phyloP scores from a whole-genome alignment of 2,888 invertebrate species.

The Yponomeuta cagnagella region DNA sequence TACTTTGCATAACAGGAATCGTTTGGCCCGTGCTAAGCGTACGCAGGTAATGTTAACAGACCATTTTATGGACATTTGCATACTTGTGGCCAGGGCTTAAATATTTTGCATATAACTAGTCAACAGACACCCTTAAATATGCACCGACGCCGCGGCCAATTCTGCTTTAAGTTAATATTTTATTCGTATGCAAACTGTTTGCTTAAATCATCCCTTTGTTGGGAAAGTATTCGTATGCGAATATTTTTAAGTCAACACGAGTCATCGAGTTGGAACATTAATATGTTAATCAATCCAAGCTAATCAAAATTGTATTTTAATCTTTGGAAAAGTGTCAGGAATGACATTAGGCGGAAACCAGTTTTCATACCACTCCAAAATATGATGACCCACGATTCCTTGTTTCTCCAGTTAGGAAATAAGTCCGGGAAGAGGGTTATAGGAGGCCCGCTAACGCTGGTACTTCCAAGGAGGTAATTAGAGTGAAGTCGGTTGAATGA shows the following conservation, averaged over 20 bases:
- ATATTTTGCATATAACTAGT: conserved; percentile 21
- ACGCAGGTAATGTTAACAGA: conserved; percentile 16
- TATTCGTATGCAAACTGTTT: conserved; percentile 8
- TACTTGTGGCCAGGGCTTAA: conserved; percentile 27
- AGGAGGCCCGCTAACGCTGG: not conserved
- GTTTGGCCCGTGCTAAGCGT: conserved; percentile 12
- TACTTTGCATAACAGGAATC: conserved; percentile 25
- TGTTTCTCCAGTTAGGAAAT: not conserved
- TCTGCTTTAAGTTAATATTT: not conserved
- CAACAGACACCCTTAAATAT: conserved; percentile 13
- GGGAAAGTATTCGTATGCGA: not conserved
- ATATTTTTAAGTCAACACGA: not conserved
- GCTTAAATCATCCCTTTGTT: conserved; percentile 12
- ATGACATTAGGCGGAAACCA: conserved; percentile 1
- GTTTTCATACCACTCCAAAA: not conserved
- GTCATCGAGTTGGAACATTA: not conserved
- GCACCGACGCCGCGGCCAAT: conserved; percentile 10
- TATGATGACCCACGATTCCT: not conserved
- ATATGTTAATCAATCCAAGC: not conserved
- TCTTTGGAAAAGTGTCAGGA: not conserved
- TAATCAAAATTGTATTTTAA: not conserved
- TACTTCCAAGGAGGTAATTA: conserved; percentile 15
- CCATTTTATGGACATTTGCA: conserved; percentile 22
- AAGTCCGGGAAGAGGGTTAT: not conserved
- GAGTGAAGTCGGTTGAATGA: conserved; percentile 18